Percentiles rank a stretch among this genome's conserved stretches.
phyloP scores from a whole-genome alignment of 2,888 invertebrate genomes.

The Lithophane semibrunnea region DNA sequence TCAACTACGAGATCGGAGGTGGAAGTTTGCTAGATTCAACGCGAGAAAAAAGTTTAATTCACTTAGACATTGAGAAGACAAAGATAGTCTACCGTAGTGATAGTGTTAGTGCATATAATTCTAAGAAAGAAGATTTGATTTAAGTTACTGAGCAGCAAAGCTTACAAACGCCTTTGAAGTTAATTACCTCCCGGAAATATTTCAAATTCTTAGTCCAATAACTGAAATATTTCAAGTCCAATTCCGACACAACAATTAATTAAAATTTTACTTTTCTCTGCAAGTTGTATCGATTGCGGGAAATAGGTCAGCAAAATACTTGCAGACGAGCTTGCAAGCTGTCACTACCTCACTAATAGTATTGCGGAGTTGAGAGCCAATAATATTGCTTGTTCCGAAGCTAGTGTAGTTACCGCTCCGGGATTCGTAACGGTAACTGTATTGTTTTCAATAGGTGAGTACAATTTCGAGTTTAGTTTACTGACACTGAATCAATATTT shows the following conservation, averaged over 20 bases:
- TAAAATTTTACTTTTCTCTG: slow-evolving; percentile 54
- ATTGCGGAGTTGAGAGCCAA: slow-evolving; percentile 38
- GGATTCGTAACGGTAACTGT: slow-evolving; percentile 10
- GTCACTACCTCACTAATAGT: slow-evolving; percentile 53
- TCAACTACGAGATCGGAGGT: background rate
- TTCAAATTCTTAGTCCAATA: slow-evolving; percentile 26
- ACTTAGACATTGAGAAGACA: background rate
- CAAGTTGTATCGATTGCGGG: slow-evolving; percentile 37
- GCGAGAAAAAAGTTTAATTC: slow-evolving; percentile 1
- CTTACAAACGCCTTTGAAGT: background rate
- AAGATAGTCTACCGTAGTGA: background rate
- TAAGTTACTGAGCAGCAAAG: background rate
- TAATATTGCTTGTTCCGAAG: slow-evolving; percentile 33
- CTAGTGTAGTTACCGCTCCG: slow-evolving; percentile 25
- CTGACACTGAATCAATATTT: background rate
- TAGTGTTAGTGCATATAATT: slow-evolving; percentile 1
- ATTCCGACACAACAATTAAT: slow-evolving; percentile 41
- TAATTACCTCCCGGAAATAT: background rate
- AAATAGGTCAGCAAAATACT: slow-evolving; percentile 52
- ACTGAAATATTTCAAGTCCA: slow-evolving; percentile 34
- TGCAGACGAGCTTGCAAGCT: slow-evolving; percentile 35
- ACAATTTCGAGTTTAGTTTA: slow-evolving; percentile 9
- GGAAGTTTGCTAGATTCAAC: background rate
- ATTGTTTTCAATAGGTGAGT: slow-evolving; percentile 32
- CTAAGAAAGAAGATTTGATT: slow-evolving; percentile 3